These are phyloP conservation scores for Pangasius krempfi DNA, from an alignment of 2,797 vertebrate species.

Conservation along the genomic window DNA sequence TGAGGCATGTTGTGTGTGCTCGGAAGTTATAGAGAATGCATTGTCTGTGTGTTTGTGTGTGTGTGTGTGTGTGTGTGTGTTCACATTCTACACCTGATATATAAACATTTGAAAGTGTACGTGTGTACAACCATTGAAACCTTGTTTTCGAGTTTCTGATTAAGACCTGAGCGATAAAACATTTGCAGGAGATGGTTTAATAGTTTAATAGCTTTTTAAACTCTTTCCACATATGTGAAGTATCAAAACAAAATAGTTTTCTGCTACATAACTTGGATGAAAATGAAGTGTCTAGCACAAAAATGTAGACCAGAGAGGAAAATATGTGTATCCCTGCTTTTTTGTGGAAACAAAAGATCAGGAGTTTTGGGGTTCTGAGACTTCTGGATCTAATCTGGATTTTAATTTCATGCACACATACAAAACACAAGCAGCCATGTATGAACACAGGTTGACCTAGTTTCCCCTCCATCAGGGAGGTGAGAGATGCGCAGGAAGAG, in stretches of 20 bases:
- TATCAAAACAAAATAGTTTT: background rate
- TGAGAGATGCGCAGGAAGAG: slow-evolving; percentile 23
- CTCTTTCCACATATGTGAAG: background rate
- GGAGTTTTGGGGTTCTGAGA: background rate
- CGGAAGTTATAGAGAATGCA: background rate
- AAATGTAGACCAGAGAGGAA: background rate
- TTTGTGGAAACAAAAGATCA: background rate
- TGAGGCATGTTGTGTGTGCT: slow-evolving; percentile 14
- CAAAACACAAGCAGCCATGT: background rate
- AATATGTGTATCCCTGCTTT: background rate
- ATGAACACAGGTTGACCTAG: slow-evolving; percentile 29
- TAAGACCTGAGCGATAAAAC: background rate
- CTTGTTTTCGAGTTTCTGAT: slow-evolving; percentile 2
- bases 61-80: background rate
- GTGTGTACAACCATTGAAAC: background rate
- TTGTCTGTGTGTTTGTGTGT: background rate
- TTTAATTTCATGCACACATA: background rate
- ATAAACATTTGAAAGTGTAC: background rate
- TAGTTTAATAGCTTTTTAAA: background rate
- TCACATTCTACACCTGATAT: background rate
- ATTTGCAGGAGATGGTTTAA: background rate
- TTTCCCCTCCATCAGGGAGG: slow-evolving; percentile 37
- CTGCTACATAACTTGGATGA: background rate
- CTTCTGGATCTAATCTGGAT: background rate
- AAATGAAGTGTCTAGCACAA: background rate